Evolutionary conservation across 2,888 invertebrate genomes (phyloP).

Genomic region (Melanotus villosus): DNA sequence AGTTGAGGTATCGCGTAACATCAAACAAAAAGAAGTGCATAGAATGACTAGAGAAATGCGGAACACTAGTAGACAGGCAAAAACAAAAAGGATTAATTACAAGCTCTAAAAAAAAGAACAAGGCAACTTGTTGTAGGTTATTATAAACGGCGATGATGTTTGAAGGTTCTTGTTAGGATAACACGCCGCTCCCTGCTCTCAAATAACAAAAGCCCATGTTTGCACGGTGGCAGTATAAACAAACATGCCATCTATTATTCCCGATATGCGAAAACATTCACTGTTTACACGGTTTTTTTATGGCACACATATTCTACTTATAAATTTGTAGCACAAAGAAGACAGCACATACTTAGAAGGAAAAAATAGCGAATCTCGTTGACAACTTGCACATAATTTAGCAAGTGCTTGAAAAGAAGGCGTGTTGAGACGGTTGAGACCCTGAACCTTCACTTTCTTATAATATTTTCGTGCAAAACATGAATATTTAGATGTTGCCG

Average conservation of each 20-base stretch:
- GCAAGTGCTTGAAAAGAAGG: too few relatives aligned
- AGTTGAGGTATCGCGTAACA: too few relatives aligned
- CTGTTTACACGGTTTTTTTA: constrained; percentile 11
- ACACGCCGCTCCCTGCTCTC: constrained; percentile 16
- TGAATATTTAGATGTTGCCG: too few relatives aligned
- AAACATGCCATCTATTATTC: constrained; percentile 16
- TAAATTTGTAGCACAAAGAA: constrained; percentile 10
- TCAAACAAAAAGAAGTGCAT: too few relatives aligned
- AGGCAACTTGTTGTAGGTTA: background rate
- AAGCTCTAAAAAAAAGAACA: background rate
- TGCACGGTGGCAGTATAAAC: constrained; percentile 14
- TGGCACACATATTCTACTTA: constrained; percentile 1
- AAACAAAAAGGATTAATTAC: background rate
- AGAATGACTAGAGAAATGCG: too few relatives aligned
- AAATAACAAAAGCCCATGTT: constrained; percentile 17
- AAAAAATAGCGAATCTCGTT: background rate
- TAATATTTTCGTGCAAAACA: too few relatives aligned
- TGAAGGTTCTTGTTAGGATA: constrained; percentile 14
- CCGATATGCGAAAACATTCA: constrained; percentile 13
- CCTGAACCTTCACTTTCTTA: too few relatives aligned
- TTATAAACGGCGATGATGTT: background rate
- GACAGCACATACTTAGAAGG: background rate
- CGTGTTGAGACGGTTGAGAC: too few relatives aligned
- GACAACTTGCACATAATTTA: too few relatives aligned
- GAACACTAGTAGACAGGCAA: too few relatives aligned